phyloP scores from a whole-genome alignment of 2,113 vertebrate species.

The Hippocampus zosterae region DNA sequence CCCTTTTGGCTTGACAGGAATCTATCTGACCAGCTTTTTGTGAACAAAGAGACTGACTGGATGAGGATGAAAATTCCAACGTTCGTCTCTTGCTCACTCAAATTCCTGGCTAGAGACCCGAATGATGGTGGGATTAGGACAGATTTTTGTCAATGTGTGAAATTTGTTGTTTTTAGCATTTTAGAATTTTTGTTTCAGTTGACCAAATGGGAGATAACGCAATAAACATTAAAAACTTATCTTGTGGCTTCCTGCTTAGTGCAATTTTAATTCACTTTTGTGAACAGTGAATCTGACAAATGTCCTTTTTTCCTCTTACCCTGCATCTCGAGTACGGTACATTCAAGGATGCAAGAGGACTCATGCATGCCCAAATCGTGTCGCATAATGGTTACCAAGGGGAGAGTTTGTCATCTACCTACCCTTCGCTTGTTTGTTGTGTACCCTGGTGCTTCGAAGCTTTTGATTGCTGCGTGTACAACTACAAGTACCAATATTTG shows the following conservation, averaged over 20 bases:
- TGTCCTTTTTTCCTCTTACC: neutral
- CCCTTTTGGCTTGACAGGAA: too few relatives aligned
- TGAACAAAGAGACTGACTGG: neutral
- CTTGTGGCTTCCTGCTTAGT: conserved; percentile 10
- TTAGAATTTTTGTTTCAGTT: neutral
- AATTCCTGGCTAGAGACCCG: neutral
- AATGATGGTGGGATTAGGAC: neutral
- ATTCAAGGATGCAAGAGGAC: conserved; percentile 8
- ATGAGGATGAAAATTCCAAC: neutral
- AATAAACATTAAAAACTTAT: neutral
- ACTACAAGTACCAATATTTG: neutral
- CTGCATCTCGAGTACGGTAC: conserved; percentile 6
- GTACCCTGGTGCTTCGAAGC: neutral
- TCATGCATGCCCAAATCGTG: conserved; percentile 13
- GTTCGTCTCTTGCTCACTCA: neutral
- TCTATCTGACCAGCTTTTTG: too few relatives aligned
- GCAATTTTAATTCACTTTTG: conserved; percentile 48
- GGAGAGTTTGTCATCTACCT: conserved; percentile 8
- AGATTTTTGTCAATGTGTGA: neutral
- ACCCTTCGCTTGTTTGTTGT: neutral
- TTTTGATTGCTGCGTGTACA: conserved; percentile 2
- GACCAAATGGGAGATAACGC: neutral
- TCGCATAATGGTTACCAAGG: conserved; percentile 13
- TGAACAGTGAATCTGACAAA: neutral
- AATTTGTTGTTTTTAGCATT: neutral